Base-by-base conservation (phyloP, 2,888 invertebrate genomes). In the Cheilosia variabilis region DNA sequence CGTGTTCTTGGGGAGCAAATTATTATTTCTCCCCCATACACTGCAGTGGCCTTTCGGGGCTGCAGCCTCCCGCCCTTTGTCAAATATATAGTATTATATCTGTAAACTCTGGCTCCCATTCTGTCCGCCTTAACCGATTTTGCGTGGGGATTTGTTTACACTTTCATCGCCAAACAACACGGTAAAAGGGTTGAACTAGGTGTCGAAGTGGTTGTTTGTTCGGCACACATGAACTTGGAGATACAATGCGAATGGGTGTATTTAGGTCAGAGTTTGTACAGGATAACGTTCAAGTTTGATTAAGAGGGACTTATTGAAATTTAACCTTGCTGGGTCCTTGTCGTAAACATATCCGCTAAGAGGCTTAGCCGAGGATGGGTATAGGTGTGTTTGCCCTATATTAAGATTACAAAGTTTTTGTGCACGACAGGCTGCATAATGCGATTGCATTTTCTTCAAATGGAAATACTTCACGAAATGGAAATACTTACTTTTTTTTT, bases 151-250 rank as follows among this genome's bases (percentile, higher is more conserved):
- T 76, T 71, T 71, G 75, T 84, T 80, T 79, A 57, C 58, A 71
- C 41, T 71, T 80, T 53, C 68, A 68, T 83, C 72, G 34, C 37
- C 60, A 27, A 72, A 47, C 22, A 31, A 31, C 17, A 24, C 24
- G n/a, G 45, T 50, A 58, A 81, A 69, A 69, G 75, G 68, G 75
- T 81, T 69, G 31, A 73, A 72, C 55, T 75, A 86, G 66, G 71
- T 77, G 86, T 68, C 58, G 63, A 65, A 65, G 69, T 57, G 76
- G 76, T 73, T 80, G 73, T 68, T 75, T 68, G 72, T 47, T 37
- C 73, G 31, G 7, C 53, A 63, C 72, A 69, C 63, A 71, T 77
- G 72, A 81, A 86, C 81, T 86, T 86, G 71, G 75, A 68, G 81
- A 72, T 55, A 37, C 45, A 37, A 10, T 13, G 13, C 2, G 19